These are phyloP conservation scores for Artibeus jamaicensis DNA, from an alignment of 2,797 vertebrate species.

Conservation along the genomic window DNA sequence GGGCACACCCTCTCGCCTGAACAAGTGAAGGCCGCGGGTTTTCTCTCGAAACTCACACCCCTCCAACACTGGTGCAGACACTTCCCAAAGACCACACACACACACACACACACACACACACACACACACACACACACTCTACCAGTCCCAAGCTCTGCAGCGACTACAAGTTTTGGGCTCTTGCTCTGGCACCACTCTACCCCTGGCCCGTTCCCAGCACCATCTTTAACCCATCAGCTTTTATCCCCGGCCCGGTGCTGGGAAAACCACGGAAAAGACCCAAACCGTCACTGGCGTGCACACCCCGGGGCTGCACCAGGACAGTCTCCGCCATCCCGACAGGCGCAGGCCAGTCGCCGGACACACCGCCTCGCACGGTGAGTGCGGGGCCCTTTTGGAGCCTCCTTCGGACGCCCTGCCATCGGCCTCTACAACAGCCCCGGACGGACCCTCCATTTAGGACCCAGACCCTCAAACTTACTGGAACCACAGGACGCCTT, in stretches of 20 bases:
- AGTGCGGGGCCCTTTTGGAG: not conserved
- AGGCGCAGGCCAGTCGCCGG: too few relatives aligned
- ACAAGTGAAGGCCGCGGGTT: not conserved
- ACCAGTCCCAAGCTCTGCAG: not conserved
- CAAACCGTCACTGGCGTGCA: not conserved
- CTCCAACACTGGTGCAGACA: not conserved
- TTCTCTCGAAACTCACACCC: not conserved
- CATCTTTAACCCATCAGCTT: not conserved
- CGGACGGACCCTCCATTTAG: not conserved
- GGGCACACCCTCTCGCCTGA: not conserved
- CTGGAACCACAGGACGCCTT: conserved; percentile 3
- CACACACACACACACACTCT: not conserved
- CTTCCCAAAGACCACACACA: not conserved
- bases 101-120: not conserved
- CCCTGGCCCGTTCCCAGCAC: not conserved
- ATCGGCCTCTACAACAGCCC: not conserved
- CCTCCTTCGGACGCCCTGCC: not conserved
- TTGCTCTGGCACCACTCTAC: not conserved
- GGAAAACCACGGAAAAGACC: not conserved
- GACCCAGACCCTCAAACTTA: not conserved
- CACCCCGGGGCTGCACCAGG: not conserved
- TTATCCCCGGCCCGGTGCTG: not conserved
- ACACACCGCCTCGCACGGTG: not conserved
- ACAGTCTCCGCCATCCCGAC: not conserved
- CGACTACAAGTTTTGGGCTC: not conserved